phyloP scores from a whole-genome alignment of 2,113 vertebrate species.

The Semnornis frantzii region DNA sequence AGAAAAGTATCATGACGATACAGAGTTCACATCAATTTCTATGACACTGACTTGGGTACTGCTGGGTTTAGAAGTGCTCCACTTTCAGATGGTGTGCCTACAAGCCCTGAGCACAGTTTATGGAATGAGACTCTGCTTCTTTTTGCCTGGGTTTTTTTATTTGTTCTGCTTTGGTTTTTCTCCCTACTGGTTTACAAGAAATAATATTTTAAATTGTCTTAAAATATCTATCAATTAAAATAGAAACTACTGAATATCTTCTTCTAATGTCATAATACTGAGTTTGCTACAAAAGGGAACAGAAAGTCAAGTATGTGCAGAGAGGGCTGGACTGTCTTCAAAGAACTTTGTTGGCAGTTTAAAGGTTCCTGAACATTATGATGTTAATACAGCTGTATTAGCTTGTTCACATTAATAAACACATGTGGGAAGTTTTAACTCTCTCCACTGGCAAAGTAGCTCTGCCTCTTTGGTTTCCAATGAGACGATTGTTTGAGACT shows the following conservation, averaged over 20 bases:
- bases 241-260: neutral
- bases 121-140: neutral
- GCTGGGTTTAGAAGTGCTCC: neutral
- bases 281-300: neutral
- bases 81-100: neutral
- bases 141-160: neutral
- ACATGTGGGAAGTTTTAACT: conserved; percentile 28
- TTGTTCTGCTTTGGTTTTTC: neutral
- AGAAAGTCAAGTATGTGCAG: conserved; percentile 5
- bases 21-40: conserved; percentile 35
- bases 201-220: neutral
- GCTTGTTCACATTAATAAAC: conserved; percentile 36
- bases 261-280: neutral
- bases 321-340: conserved; percentile 18
- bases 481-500: neutral
- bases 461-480: conserved; percentile 25
- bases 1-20: conserved; percentile 16
- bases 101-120: neutral
- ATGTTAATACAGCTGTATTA: conserved; percentile 39
- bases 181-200: neutral
- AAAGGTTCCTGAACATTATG: neutral
- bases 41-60: neutral
- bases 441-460: neutral
- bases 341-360: conserved; percentile 15
- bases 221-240: neutral